Percentiles rank a stretch among this genome's conserved stretches.
These are phyloP conservation scores for Heteronetta atricapilla DNA, from an alignment of 2,113 vertebrate species.

Conservation along the genomic window DNA sequence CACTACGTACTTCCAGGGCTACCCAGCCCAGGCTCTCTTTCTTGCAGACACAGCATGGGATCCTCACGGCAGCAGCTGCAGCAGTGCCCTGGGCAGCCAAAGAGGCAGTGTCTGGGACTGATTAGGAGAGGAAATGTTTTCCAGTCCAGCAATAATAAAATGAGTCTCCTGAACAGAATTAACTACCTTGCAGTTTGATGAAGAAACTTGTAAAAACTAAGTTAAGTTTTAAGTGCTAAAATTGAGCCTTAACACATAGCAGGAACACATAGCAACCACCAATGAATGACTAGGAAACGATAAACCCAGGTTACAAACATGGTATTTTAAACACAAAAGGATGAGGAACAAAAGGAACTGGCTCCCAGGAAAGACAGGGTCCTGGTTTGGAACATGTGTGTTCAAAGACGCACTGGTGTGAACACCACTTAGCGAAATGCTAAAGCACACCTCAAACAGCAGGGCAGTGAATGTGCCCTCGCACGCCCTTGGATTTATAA, in stretches of 20 bases:
- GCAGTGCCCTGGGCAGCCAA: not conserved
- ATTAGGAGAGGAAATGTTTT: not conserved
- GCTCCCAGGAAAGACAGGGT: not conserved
- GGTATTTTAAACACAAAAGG: not conserved
- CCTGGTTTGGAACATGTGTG: not conserved
- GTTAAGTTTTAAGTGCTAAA: not conserved
- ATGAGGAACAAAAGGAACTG: not conserved
- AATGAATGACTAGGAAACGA: not conserved
- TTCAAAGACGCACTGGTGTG: not conserved
- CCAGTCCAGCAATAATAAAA: not conserved
- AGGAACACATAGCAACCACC: not conserved
- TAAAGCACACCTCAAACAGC: not conserved
- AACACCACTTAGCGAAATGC: not conserved
- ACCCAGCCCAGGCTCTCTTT: not conserved
- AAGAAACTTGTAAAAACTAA: not conserved
- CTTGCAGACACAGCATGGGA: not conserved
- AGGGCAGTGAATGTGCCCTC: not conserved
- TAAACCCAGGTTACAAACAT: not conserved
- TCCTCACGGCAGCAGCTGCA: not conserved
- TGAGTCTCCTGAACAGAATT: not conserved
- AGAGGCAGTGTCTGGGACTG: not conserved
- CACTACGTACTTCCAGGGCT: not conserved
- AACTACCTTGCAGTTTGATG: not conserved
- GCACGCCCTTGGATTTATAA: not conserved
- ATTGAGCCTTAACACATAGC: not conserved